Conservation (phyloP, 2,113 vertebrate genomes). For the Hippoglossus stenolepis region DNA sequence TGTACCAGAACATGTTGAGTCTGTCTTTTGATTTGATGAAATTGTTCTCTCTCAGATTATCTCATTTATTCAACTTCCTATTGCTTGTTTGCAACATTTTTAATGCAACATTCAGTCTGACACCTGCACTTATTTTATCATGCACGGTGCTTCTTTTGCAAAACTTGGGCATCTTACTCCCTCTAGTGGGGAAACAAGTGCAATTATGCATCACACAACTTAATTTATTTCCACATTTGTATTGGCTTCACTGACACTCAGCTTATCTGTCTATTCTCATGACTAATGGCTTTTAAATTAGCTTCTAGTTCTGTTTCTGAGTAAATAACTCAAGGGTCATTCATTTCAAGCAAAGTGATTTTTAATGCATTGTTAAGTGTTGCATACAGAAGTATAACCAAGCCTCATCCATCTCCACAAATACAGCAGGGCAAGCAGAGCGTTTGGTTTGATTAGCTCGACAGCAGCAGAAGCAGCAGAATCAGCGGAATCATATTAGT, state of each 20-base stretch:
- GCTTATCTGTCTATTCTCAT: constrained; percentile 19
- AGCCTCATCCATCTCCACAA: constrained; percentile 23
- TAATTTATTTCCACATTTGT: constrained; percentile 13
- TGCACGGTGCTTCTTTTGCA: not conserved
- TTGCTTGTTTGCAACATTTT: constrained; percentile 4
- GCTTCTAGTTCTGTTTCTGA: constrained; percentile 7
- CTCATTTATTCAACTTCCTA: not conserved
- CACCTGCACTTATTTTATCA: not conserved
- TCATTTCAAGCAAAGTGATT: constrained; percentile 47
- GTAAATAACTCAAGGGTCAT: constrained; percentile 43
- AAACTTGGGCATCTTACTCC: constrained; percentile 42
- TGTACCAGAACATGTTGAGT: not conserved
- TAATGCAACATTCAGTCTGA: not conserved
- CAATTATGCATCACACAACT: constrained; percentile 32
- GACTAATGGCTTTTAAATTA: constrained; percentile 37
- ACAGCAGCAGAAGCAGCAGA: constrained; percentile 21
- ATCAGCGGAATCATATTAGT: constrained; percentile 29
- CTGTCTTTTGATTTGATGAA: not conserved
- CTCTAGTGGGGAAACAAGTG: constrained; percentile 62
- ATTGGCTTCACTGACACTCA: constrained; percentile 12
- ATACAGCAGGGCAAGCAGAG: constrained; percentile 43
- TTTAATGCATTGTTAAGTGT: constrained; percentile 71
- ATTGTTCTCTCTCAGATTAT: not conserved
- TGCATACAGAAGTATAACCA: constrained; percentile 31
- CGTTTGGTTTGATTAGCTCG: constrained; percentile 42